Evolutionary conservation across 2,888 invertebrate genomes (phyloP).

Genomic region (Hirudinaria manillensis): DNA sequence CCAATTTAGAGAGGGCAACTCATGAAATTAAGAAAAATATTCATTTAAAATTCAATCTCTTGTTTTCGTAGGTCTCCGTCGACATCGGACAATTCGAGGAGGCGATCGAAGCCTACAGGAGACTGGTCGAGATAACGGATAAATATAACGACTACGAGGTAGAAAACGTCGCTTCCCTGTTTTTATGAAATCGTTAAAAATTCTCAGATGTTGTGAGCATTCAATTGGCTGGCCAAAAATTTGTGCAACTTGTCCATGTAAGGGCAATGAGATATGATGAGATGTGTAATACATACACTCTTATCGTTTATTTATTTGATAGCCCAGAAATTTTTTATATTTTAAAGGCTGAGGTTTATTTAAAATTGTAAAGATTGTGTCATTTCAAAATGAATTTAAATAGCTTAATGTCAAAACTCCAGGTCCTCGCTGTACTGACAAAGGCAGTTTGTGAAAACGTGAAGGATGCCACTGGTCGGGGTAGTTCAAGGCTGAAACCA

Average conservation of each 20-base stretch:
- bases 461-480: conserved; percentile 59
- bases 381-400: not conserved
- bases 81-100: conserved; percentile 81
- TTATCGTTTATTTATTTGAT: too few relatives aligned
- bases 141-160: conserved; percentile 37
- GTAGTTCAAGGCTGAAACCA: conserved; percentile 59
- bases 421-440: conserved; percentile 67
- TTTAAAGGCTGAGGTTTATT: too few relatives aligned
- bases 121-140: conserved; percentile 73
- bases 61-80: conserved; percentile 61
- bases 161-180: not conserved
- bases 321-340: too few relatives aligned
- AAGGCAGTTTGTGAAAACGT: conserved; percentile 65
- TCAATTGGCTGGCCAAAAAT: too few relatives aligned
- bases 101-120: conserved; percentile 74
- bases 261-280: too few relatives aligned
- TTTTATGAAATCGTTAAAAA: too few relatives aligned
- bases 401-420: not conserved
- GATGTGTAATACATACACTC: too few relatives aligned
- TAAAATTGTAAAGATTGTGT: too few relatives aligned
- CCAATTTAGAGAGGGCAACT: not conserved
- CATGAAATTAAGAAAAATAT: not conserved
- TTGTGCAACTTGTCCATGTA: too few relatives aligned
- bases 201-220: too few relatives aligned
- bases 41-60: not conserved